A percentile compares a stretch with the other conserved stretches of the same genome.
These are phyloP conservation scores for Apteryx mantelli DNA, from an alignment of 2,113 vertebrate genomes.

Conservation along the genomic window DNA sequence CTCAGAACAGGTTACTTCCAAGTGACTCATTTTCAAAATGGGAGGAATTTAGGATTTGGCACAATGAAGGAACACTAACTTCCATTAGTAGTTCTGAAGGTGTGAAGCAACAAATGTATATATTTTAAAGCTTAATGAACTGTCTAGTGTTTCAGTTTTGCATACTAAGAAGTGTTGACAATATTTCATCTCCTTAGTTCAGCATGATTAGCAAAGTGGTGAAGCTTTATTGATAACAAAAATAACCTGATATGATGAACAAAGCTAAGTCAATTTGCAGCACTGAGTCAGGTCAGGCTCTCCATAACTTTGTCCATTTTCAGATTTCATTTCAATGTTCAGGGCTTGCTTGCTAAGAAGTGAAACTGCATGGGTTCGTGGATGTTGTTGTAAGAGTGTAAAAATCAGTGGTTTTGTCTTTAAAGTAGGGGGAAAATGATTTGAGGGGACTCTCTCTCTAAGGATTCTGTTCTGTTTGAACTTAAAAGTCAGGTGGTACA, in stretches of 20 bases:
- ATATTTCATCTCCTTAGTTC: not conserved
- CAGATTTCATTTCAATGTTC: not conserved
- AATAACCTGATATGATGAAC: not conserved
- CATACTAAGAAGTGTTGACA: not conserved
- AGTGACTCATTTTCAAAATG: not conserved
- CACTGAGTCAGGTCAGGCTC: not conserved
- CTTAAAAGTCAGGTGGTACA: not conserved
- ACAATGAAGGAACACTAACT: not conserved
- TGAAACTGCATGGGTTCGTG: not conserved
- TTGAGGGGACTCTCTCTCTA: not conserved
- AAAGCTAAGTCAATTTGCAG: not conserved
- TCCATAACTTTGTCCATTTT: not conserved
- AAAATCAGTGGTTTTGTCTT: not conserved
- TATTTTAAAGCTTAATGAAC: not conserved
- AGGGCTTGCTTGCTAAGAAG: not conserved
- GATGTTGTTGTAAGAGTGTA: not conserved
- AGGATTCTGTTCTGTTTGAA: not conserved
- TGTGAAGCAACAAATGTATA: not conserved
- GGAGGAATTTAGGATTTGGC: not conserved
- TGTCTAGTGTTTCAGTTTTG: not conserved
- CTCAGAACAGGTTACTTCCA: not conserved
- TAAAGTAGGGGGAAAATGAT: not conserved
- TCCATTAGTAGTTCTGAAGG: not conserved
- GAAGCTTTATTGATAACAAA: not conserved
- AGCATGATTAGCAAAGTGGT: not conserved